phyloP scores from a whole-genome alignment of 2,797 vertebrate species.

The Aldrovandia affinis region DNA sequence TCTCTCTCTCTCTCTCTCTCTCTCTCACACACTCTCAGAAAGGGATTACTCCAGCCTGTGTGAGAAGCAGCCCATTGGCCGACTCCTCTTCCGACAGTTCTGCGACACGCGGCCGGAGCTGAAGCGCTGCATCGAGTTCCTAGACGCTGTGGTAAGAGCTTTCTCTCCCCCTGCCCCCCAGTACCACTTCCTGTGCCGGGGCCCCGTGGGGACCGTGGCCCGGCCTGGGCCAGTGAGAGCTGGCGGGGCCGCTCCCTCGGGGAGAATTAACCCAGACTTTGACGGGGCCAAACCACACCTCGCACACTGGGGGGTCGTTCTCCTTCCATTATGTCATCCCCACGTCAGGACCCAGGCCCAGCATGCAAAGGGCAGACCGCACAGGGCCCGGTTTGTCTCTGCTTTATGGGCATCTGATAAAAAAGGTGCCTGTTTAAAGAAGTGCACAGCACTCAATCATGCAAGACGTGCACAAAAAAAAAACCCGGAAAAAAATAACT shows the following conservation, averaged over 20 bases:
- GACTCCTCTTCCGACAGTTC: constrained; percentile 90
- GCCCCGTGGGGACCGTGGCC: constrained; percentile 30
- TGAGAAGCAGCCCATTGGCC: constrained; percentile 90
- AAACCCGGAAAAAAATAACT: constrained; percentile 6
- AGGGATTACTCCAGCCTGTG: constrained; percentile 88
- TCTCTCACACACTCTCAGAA: constrained; percentile 64
- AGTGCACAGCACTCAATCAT: constrained; percentile 48
- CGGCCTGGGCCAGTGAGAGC: constrained; percentile 25
- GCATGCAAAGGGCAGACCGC: constrained; percentile 60
- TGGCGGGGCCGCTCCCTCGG: constrained; percentile 24
- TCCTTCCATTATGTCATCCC: constrained; percentile 67
- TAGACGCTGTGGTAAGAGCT: constrained; percentile 84
- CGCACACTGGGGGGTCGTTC: constrained; percentile 54
- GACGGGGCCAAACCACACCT: constrained; percentile 41
- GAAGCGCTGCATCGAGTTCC: constrained; percentile 85
- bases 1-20: neutral
- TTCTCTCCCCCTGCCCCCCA: neutral
- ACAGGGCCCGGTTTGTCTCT: constrained; percentile 66
- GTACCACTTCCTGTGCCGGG: constrained; percentile 32
- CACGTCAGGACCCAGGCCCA: constrained; percentile 66
- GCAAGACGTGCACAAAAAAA: neutral
- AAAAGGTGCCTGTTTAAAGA: constrained; percentile 55
- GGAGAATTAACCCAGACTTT: constrained; percentile 36
- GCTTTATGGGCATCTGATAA: neutral
- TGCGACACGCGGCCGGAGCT: constrained; percentile 83